These are phyloP conservation scores for Tenthredo scrophulariae DNA, from an alignment of 2,888 invertebrate species.

Conservation along the genomic window DNA sequence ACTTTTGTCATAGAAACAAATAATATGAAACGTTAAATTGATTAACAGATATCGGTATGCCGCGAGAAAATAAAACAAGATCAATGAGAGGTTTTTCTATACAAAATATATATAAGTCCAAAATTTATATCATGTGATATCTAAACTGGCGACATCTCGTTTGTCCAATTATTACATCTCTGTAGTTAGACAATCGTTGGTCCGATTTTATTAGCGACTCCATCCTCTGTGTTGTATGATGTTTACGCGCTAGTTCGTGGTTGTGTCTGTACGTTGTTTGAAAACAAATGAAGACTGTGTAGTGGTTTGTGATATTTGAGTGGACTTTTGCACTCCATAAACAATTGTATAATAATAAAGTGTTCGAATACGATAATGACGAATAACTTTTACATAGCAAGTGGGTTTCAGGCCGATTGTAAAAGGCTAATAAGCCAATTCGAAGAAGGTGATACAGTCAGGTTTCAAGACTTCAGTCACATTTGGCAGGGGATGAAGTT, in stretches of 20 bases:
- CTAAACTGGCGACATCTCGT: not conserved
- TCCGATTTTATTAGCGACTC: not conserved
- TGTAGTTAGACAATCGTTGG: not conserved
- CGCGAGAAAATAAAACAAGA: not conserved
- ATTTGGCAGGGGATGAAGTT: conserved; percentile 74
- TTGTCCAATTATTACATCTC: not conserved
- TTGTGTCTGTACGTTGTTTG: not conserved
- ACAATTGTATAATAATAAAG: not conserved
- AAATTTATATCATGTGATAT: not conserved
- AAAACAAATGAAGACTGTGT: not conserved
- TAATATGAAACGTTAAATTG: not conserved
- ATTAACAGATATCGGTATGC: not conserved
- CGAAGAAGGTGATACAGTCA: conserved; percentile 64
- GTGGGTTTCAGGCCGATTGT: conserved; percentile 71
- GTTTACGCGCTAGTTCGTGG: not conserved
- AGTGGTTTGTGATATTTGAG: not conserved
- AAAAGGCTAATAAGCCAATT: conserved; percentile 66
- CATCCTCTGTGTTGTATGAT: not conserved
- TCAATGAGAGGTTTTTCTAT: not conserved
- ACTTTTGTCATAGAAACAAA: not conserved
- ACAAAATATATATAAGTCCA: not conserved
- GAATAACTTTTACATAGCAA: conserved; percentile 56
- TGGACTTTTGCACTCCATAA: not conserved
- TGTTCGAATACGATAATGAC: not conserved
- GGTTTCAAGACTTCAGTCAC: conserved; percentile 70